Evolutionary conservation across 2,113 vertebrate species (phyloP).

Genomic region (Coracopsis vasa): DNA sequence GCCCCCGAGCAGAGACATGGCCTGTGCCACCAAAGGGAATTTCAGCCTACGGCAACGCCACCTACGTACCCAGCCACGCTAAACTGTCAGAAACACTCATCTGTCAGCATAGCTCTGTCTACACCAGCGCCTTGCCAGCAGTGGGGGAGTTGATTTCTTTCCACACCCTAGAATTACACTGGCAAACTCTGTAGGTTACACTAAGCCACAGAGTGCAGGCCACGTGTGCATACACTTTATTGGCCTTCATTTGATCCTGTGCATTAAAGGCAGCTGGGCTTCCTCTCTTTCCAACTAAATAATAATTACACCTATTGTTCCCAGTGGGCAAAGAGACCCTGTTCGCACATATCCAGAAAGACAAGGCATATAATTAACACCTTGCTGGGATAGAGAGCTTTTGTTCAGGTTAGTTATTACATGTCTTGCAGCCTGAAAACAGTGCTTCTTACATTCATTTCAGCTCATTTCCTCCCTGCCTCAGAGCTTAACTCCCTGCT

Average conservation of each 20-base stretch:
- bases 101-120: conserved; percentile 59
- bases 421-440: conserved; percentile 20
- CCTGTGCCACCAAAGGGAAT: conserved; percentile 28
- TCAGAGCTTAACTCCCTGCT: conserved; percentile 3
- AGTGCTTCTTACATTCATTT: conserved; percentile 26
- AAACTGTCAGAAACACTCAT: conserved; percentile 55
- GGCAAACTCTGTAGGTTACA: conserved; percentile 45
- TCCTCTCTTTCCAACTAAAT: conserved; percentile 42
- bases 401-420: conserved; percentile 48
- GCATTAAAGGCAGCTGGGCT: conserved; percentile 57
- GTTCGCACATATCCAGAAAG: conserved; percentile 9
- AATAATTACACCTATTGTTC: conserved; percentile 58
- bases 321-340: conserved; percentile 31
- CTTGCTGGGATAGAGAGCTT: conserved; percentile 39
- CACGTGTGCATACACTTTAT: conserved; percentile 39
- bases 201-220: conserved; percentile 24
- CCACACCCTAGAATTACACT: conserved; percentile 63
- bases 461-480: conserved; percentile 26
- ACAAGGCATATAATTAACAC: conserved; percentile 40
- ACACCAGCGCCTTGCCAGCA: conserved; percentile 38
- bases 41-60: neutral
- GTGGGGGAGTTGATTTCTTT: conserved; percentile 58
- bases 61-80: conserved; percentile 19
- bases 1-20: neutral
- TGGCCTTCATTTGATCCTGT: conserved; percentile 66